Base-by-base conservation (phyloP, 2,888 invertebrate genomes). In the Calliopum simillimum region DNA sequence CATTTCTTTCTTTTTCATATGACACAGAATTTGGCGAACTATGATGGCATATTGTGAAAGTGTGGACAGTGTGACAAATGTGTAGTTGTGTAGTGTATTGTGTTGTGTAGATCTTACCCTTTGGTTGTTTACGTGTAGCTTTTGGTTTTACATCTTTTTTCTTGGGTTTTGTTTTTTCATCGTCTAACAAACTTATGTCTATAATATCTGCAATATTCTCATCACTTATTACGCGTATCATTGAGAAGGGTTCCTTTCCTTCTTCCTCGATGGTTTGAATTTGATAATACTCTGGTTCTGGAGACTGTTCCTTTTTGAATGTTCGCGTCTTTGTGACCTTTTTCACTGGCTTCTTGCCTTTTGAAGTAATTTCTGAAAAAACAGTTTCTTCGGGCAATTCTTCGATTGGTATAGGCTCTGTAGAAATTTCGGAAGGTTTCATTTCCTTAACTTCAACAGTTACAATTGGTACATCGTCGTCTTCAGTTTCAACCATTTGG, bases 231-330 rank as follows among this genome's bases (percentile, higher is more conserved):
- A 88, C 86, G 73, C 86, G 86, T 73, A 84, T 79, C 4, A 85
- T 80, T 5, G 85, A 84, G 68, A 85, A 79, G 14, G 87, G 87
- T 73, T 85, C 80, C 78, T 88, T 85, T 56, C 86, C 87, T 69
- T 87, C 87, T 80, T 87, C 87, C 74, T 88, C 86, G 49, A 87
- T 78, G 0, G 88, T 88, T 75, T 86, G 85, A 75, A 88, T 87
- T 80, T 86, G 86, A 25, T 87, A 88, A 43, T 83, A 83, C 79
- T 88, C 86, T 23, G 84, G 82, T 23, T 83, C 79, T 0, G 80
- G 77, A 1, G 82, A 79, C 59, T 79, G 78, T 49, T 82, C 80
- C 59, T 88, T 88, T 75, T 87, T 88, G 55, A 88, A 88, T 8
- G 86, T 83, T 46, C 87, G 83, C 23, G 86, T 88, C 76, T 84